These are phyloP conservation scores for Chymomyza costata DNA, from an alignment of 1,140 invertebrate genomes.

Conservation along the genomic window DNA sequence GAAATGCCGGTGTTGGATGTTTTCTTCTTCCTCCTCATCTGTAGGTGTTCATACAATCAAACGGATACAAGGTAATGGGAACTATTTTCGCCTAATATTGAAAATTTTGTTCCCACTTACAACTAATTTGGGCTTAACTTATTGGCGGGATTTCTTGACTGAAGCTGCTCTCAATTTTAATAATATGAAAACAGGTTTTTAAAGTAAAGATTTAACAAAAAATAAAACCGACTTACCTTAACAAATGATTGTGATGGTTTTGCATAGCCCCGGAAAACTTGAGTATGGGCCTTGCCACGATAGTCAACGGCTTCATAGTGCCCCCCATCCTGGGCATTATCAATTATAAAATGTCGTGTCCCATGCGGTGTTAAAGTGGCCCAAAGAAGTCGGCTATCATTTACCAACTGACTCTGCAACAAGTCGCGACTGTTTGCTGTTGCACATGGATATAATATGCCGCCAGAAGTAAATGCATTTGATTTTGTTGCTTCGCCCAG, in stretches of 20 bases:
- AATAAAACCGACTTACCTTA: conserved; percentile 48
- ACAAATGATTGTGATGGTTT: conserved; percentile 60
- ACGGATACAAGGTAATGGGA: too few relatives aligned
- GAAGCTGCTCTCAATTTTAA: too few relatives aligned
- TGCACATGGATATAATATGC: conserved; percentile 67
- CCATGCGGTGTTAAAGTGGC: conserved; percentile 88
- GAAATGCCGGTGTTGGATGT: too few relatives aligned
- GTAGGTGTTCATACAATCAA: too few relatives aligned
- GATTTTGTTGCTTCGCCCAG: conserved; percentile 69
- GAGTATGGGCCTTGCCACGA: conserved; percentile 59
- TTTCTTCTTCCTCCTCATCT: too few relatives aligned
- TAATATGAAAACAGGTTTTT: too few relatives aligned
- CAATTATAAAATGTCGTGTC: conserved; percentile 82
- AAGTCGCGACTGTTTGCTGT: conserved; percentile 62
- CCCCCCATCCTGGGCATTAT: conserved; percentile 79
- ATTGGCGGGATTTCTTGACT: too few relatives aligned
- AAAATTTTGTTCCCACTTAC: too few relatives aligned
- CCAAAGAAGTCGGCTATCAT: conserved; percentile 82
- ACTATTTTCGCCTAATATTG: too few relatives aligned
- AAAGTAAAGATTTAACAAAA: too few relatives aligned
- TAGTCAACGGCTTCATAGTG: conserved; percentile 85
- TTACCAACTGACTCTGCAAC: conserved; percentile 74
- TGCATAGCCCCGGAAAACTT: conserved; percentile 56
- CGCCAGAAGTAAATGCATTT: conserved; percentile 68
- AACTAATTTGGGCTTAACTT: too few relatives aligned